Evolutionary conservation across 2,797 vertebrate species (phyloP).

Genomic region (Mus spretus): DNA sequence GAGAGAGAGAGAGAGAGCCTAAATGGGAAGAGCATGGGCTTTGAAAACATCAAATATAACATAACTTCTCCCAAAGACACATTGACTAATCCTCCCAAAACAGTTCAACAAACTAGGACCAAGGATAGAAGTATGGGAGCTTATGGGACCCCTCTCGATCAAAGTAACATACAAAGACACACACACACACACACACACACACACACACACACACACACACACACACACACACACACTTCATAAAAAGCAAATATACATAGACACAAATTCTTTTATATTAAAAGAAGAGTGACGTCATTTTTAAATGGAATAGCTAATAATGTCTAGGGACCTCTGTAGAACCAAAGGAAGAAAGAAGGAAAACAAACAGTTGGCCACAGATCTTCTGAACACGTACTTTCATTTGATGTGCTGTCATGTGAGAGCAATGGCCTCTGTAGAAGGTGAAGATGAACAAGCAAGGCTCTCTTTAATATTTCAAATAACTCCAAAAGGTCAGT

Average conservation of each 20-base stretch:
- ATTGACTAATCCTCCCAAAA: neutral
- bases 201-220: neutral
- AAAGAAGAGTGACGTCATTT: constrained; percentile 68
- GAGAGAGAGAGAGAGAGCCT: too few relatives aligned
- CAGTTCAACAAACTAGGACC: neutral
- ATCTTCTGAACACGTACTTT: constrained; percentile 65
- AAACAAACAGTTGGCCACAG: neutral
- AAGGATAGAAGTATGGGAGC: neutral
- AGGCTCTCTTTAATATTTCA: constrained; percentile 11
- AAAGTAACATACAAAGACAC: neutral
- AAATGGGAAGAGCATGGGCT: too few relatives aligned
- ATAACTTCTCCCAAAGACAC: neutral
- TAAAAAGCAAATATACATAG: neutral
- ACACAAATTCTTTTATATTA: constrained; percentile 66
- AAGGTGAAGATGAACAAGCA: neutral
- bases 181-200: too few relatives aligned
- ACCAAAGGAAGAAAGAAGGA: constrained; percentile 47
- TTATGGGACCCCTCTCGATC: neutral
- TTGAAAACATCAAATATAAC: neutral
- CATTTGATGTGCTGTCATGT: constrained; percentile 47
- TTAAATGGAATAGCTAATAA: constrained; percentile 48
- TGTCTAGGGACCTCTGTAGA: constrained; percentile 44
- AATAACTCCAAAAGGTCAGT: constrained; percentile 61
- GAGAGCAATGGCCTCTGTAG: constrained; percentile 63
- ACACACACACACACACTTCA: neutral